phyloP scores from a whole-genome alignment of 2,797 vertebrate genomes.

The Cuniculus paca region DNA sequence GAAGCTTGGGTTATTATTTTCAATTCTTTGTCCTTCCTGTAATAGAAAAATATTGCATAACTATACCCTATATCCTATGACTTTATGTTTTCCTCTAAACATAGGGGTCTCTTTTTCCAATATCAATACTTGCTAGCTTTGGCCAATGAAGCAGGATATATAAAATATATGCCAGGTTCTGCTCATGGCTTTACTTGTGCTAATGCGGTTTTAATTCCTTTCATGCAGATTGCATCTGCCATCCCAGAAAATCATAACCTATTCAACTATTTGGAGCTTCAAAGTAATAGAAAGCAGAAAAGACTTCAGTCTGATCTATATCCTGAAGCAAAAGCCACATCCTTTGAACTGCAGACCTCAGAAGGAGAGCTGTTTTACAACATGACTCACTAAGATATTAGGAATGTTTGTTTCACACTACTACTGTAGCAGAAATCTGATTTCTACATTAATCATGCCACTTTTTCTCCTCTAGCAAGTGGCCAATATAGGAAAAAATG shows the following conservation, averaged over 20 bases:
- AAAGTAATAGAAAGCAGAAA: neutral
- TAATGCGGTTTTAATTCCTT: neutral
- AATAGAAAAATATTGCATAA: neutral
- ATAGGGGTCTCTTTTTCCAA: neutral
- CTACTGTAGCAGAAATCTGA: neutral
- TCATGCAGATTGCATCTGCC: neutral
- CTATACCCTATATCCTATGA: neutral
- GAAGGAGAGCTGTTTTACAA: neutral
- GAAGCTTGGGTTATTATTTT: neutral
- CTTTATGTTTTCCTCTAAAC: neutral
- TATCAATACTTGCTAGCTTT: neutral
- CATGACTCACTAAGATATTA: neutral
- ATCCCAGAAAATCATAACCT: neutral
- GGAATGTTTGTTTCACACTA: neutral
- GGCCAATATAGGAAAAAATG: neutral
- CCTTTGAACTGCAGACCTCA: neutral
- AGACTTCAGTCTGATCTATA: neutral
- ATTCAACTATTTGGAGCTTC: neutral
- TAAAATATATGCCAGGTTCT: neutral
- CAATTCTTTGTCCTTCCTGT: neutral
- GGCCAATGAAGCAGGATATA: neutral
- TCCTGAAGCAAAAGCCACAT: neutral
- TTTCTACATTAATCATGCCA: neutral
- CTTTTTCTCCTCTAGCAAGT: neutral
- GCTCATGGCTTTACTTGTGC: neutral